phyloP scores from a whole-genome alignment of 2,888 invertebrate species.

The Ephialtes manifestator region DNA sequence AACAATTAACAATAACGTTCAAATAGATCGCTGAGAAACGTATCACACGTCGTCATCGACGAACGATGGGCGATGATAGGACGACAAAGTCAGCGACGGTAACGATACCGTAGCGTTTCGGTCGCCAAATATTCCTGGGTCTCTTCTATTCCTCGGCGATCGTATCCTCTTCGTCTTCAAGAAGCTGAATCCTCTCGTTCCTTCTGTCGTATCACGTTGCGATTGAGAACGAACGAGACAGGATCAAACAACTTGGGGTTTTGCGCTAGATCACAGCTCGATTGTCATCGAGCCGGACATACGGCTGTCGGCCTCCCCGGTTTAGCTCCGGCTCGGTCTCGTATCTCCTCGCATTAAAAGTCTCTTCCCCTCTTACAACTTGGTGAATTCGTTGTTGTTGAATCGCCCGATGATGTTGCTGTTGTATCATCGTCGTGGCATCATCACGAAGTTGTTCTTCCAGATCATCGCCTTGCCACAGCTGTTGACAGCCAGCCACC shows the following conservation, averaged over 20 bases:
- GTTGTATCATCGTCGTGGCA: constrained; percentile 61
- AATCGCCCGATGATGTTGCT: constrained; percentile 49
- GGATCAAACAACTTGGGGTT: constrained; percentile 52
- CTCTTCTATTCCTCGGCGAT: constrained; percentile 39
- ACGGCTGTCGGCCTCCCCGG: constrained; percentile 80
- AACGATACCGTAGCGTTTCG: constrained; percentile 19
- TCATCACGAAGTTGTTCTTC: constrained; percentile 64
- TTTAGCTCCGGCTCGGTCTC: constrained; percentile 78
- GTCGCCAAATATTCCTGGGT: constrained; percentile 35
- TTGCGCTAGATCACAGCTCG: constrained; percentile 70
- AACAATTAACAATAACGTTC: constrained; percentile 75
- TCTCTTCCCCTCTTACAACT: constrained; percentile 62
- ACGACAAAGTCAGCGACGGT: constrained; percentile 25
- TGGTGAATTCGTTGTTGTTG: constrained; percentile 61
- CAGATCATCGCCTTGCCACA: constrained; percentile 64
- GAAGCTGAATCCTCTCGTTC: constrained; percentile 43
- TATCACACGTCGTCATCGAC: constrained; percentile 16
- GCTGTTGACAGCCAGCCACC: constrained; percentile 50
- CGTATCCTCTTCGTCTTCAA: constrained; percentile 63
- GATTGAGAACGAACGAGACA: constrained; percentile 46
- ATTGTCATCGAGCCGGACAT: constrained; percentile 66
- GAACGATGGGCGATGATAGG: constrained; percentile 22
- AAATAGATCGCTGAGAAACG: constrained; percentile 62
- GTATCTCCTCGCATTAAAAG: constrained; percentile 72
- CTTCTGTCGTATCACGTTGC: not conserved